These are phyloP conservation scores for Parazoanthus darwini DNA, from an alignment of 92 coral and sea anemone species.

Conservation along the genomic window DNA sequence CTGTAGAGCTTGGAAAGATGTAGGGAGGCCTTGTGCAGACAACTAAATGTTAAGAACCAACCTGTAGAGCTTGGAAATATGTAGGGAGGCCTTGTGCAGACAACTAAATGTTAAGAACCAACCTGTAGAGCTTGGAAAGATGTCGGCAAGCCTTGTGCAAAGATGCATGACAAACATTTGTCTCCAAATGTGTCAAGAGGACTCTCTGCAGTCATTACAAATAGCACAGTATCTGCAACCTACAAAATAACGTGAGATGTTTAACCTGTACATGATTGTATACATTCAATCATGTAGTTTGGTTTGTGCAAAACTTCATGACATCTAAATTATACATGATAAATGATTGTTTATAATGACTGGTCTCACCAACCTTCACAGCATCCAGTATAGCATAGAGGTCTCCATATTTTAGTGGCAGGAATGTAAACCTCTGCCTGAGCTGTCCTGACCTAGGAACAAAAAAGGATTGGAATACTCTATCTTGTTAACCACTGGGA, in stretches of 20 bases:
- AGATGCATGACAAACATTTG: constrained; percentile 85
- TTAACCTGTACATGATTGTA: too few relatives aligned
- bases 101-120: neutral
- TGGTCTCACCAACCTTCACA: constrained; percentile 68
- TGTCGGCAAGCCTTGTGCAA: constrained; percentile 96
- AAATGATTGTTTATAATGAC: too few relatives aligned
- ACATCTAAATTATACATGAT: too few relatives aligned
- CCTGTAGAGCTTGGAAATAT: constrained; percentile 86
- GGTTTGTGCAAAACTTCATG: neutral
- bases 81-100: constrained; percentile 85
- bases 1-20: constrained; percentile 86
- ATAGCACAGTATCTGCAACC: constrained; percentile 96
- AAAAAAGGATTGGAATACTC: neutral
- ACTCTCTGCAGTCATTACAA: constrained; percentile 72
- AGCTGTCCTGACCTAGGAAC: constrained; percentile 73
- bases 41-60: constrained; percentile 13
- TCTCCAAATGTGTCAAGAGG: constrained; percentile 85
- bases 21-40: constrained; percentile 80
- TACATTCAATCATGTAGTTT: too few relatives aligned
- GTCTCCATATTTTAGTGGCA: constrained; percentile 79
- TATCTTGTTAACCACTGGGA: neutral
- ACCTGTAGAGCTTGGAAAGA: constrained; percentile 91
- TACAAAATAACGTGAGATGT: constrained; percentile 20
- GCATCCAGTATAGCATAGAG: constrained; percentile 82
- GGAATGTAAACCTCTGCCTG: constrained; percentile 87